Percentiles rank a stretch among this genome's conserved stretches.
Evolutionary conservation across 2,113 vertebrate genomes (phyloP).

Genomic region (Leucosticte australis): DNA sequence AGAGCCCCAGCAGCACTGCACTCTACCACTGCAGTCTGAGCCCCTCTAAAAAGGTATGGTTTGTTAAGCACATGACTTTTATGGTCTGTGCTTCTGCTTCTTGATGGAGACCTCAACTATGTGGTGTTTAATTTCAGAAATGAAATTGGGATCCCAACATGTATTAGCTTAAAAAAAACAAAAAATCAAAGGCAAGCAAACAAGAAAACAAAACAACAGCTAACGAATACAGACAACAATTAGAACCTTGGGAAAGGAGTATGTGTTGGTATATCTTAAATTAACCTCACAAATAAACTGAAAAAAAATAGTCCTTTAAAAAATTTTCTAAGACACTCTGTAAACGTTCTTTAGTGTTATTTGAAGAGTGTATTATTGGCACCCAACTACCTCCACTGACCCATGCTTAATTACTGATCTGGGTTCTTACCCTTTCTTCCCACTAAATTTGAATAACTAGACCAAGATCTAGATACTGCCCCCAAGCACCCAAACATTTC

Average conservation of each 20-base stretch:
- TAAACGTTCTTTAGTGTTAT: background rate
- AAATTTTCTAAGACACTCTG: background rate
- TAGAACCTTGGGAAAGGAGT: background rate
- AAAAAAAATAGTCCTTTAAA: background rate
- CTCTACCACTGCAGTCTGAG: background rate
- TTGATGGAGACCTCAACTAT: background rate
- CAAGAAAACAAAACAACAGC: background rate
- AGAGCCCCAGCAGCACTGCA: background rate
- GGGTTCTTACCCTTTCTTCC: background rate
- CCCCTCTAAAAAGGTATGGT: background rate
- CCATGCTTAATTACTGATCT: accelerated
- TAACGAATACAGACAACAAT: background rate
- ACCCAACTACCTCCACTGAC: background rate
- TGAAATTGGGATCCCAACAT: background rate
- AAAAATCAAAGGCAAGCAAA: background rate
- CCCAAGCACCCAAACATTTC: background rate
- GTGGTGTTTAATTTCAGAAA: background rate
- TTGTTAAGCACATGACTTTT: background rate
- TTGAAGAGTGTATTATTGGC: background rate
- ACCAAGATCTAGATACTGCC: background rate
- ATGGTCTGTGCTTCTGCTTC: background rate
- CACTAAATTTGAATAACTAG: background rate
- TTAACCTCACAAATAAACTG: background rate
- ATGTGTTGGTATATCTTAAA: background rate
- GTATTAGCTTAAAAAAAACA: background rate